These are phyloP conservation scores for Patella vulgata DNA, from an alignment of 1,140 invertebrate genomes.

Conservation along the genomic window DNA sequence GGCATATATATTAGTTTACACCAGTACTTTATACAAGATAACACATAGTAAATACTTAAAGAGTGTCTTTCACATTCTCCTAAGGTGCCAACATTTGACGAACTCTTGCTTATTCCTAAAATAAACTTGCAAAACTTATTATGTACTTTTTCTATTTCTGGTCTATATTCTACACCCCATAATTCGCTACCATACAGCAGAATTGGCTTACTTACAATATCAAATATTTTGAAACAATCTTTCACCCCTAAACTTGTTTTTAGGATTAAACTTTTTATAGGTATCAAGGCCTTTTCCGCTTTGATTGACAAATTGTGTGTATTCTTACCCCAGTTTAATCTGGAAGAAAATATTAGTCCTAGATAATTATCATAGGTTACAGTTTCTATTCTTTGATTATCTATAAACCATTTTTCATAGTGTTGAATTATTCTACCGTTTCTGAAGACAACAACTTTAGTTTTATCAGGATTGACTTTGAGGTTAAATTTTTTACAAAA, in stretches of 20 bases:
- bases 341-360: no score
- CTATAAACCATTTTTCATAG: no score
- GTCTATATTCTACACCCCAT: slow-evolving; percentile 13
- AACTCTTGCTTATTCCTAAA: not conserved
- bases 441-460: no score
- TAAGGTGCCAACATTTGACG: slow-evolving; percentile 3
- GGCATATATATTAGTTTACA: slow-evolving; percentile 19
- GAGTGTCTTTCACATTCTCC: slow-evolving; percentile 12
- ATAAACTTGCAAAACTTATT: slow-evolving; percentile 8
- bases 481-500: no score
- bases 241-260: not conserved
- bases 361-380: no score
- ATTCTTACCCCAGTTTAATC: no score
- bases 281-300: no score
- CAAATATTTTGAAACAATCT: slow-evolving; percentile 16
- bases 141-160: slow-evolving; percentile 13
- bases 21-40: slow-evolving; percentile 18
- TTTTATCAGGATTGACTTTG: no score
- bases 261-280: no score
- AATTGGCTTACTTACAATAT: slow-evolving; percentile 17
- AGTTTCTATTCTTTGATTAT: no score
- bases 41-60: slow-evolving; percentile 7
- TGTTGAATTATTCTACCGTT: no score
- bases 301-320: no score
- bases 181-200: slow-evolving; percentile 11